Percentiles rank a stretch among this genome's conserved stretches.
phyloP scores from a whole-genome alignment of 1,140 invertebrate species.

The Wiebesia pumilae region DNA sequence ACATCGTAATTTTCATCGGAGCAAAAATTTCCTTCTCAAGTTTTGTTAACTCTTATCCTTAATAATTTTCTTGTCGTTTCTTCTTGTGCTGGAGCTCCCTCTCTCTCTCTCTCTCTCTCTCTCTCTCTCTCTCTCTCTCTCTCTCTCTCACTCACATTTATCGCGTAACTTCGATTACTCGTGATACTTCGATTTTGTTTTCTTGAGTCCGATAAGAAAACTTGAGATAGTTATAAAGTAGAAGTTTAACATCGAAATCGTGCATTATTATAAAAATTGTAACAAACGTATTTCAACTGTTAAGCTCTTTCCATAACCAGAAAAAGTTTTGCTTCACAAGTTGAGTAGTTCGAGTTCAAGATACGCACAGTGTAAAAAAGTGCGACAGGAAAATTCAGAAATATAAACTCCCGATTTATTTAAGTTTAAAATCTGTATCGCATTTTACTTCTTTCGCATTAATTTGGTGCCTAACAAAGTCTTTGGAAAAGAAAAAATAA shows the following conservation, averaged over 20 bases:
- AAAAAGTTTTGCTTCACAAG: background rate
- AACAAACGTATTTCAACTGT: background rate
- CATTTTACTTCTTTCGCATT: too few relatives aligned
- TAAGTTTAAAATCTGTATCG: background rate
- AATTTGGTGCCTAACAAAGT: too few relatives aligned
- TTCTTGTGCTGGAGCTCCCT: background rate
- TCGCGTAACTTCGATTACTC: slow-evolving; percentile 16
- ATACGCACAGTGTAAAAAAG: background rate
- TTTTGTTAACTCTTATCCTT: slow-evolving; percentile 1
- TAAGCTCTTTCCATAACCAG: slow-evolving; percentile 6
- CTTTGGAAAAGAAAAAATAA: too few relatives aligned
- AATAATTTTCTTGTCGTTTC: background rate
- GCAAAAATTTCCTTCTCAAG: background rate
- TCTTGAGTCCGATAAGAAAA: background rate
- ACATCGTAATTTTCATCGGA: slow-evolving; percentile 15
- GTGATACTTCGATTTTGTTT: background rate
- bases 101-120: background rate
- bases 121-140: background rate
- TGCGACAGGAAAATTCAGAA: background rate
- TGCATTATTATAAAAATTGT: background rate
- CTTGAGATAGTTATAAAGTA: slow-evolving; percentile 8
- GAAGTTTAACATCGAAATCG: background rate
- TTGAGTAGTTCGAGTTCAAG: background rate
- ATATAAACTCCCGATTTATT: background rate
- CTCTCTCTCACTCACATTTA: slow-evolving; percentile 4